These are phyloP conservation scores for Oligia latruncula DNA, from an alignment of 2,888 invertebrate species.

Conservation along the genomic window DNA sequence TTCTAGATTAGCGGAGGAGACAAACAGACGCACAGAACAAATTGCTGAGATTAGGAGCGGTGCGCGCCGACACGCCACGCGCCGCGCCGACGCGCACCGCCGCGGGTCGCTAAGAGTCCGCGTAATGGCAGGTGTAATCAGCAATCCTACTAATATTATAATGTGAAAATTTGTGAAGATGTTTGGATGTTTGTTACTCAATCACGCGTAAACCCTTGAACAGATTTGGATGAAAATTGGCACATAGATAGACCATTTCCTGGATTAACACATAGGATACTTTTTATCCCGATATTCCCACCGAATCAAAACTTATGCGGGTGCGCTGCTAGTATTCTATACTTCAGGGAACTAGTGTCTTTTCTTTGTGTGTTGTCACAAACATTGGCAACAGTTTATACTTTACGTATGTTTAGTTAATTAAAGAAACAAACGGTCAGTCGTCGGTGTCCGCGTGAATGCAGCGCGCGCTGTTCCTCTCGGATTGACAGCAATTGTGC, in stretches of 20 bases:
- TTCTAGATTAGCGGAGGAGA: slow-evolving; percentile 57
- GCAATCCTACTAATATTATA: no score
- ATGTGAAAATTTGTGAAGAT: no score
- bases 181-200: no score
- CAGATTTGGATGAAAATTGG: no score
- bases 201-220: no score
- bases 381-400: neutral
- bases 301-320: no score
- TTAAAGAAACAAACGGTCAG: neutral
- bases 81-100: no score
- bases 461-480: neutral
- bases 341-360: neutral
- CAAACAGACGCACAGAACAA: slow-evolving; percentile 58
- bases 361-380: neutral
- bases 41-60: slow-evolving; percentile 55
- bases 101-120: neutral
- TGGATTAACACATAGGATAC: no score
- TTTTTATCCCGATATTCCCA: no score
- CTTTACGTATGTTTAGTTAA: neutral
- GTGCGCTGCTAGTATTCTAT: neutral
- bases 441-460: neutral
- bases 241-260: no score
- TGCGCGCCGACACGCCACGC: slow-evolving; percentile 4
- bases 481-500: neutral
- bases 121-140: neutral